These are phyloP conservation scores for Drosophila nigricruria DNA, from an alignment of 2,888 invertebrate genomes.

Conservation along the genomic window DNA sequence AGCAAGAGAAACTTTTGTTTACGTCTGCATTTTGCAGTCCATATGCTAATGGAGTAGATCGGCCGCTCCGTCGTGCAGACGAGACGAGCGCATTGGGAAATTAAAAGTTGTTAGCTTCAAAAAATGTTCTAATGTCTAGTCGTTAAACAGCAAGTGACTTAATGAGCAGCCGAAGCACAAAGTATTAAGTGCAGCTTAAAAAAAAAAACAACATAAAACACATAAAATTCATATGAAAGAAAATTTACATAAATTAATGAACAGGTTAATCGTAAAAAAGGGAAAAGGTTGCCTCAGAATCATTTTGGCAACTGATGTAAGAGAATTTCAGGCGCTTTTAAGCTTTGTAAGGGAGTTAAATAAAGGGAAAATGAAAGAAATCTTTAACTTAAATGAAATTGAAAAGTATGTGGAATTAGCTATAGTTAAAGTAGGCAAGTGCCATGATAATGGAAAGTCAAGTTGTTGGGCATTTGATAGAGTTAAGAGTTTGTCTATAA, in stretches of 20 bases:
- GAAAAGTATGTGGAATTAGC: background rate
- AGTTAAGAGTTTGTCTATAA: background rate
- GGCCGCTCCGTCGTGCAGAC: conserved; percentile 34
- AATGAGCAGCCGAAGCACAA: conserved; percentile 14
- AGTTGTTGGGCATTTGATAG: background rate
- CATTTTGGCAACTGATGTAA: background rate
- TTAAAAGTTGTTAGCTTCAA: conserved; percentile 51
- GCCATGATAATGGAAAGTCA: too few relatives aligned
- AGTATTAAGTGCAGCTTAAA: background rate
- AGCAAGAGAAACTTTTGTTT: conserved; percentile 61
- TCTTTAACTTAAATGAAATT: background rate
- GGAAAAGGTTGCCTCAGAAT: background rate
- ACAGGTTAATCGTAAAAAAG: conserved; percentile 3
- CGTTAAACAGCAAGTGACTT: conserved; percentile 34
- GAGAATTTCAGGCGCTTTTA: background rate
- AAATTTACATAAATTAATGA: conserved; percentile 4
- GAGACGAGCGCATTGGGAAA: conserved; percentile 70
- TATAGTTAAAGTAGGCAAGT: background rate
- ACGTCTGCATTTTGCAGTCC: conserved; percentile 58
- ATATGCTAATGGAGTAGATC: conserved; percentile 62
- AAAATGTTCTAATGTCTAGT: conserved; percentile 33
- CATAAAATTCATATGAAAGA: background rate
- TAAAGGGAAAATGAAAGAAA: background rate
- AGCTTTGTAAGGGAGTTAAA: background rate
- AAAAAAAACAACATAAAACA: background rate